Evolutionary conservation across 2,888 invertebrate species (phyloP).

Genomic region (Fissipunctia ypsillon): DNA sequence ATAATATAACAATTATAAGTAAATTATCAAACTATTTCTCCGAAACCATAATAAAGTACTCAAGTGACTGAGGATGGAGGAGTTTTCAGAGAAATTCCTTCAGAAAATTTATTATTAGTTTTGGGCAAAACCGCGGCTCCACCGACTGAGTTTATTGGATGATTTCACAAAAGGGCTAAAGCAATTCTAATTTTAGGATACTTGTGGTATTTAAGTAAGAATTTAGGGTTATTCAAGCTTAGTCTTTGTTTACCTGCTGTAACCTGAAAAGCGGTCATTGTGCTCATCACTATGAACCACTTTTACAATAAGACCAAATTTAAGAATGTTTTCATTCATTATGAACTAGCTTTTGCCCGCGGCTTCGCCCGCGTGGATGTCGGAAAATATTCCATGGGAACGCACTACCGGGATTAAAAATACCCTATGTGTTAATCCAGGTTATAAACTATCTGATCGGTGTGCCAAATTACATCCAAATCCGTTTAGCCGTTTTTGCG

Average conservation of each 20-base stretch:
- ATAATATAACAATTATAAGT: not conserved
- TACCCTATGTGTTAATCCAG: no score
- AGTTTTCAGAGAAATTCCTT: conserved; percentile 56
- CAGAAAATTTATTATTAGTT: conserved; percentile 66
- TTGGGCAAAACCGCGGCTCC: conserved; percentile 55
- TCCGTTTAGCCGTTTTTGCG: no score
- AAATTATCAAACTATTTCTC: conserved; percentile 22
- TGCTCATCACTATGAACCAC: not conserved
- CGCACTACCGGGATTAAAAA: no score
- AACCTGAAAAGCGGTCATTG: no score
- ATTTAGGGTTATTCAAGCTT: conserved; percentile 12
- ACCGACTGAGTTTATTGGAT: conserved; percentile 53
- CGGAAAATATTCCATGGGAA: no score
- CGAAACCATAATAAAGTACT: conserved; percentile 28
- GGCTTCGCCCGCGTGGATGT: no score
- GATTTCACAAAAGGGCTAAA: conserved; percentile 53
- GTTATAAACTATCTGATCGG: no score
- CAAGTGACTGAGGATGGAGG: conserved; percentile 28
- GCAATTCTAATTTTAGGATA: conserved; percentile 54
- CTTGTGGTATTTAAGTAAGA: conserved; percentile 40
- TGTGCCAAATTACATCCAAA: no score
- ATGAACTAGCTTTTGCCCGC: no score
- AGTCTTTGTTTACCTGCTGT: not conserved
- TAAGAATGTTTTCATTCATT: no score
- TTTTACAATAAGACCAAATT: not conserved